Conservation (phyloP, 2,888 invertebrate genomes). For the Thysanoteuthis rhombus region DNA sequence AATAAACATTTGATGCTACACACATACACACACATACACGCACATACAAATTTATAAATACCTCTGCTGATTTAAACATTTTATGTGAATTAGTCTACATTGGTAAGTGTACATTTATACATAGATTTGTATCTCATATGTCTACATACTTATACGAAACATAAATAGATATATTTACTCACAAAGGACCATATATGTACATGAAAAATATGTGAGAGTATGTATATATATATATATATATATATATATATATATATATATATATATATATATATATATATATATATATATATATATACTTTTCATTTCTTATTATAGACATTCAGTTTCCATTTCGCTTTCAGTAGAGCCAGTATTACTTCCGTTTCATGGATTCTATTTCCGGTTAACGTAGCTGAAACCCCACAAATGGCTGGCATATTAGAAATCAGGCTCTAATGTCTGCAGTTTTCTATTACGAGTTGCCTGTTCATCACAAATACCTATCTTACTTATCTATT, state of each 20-base stretch:
- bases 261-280: background rate
- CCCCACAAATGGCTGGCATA: background rate
- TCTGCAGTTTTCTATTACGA: background rate
- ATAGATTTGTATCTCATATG: too few species aligned
- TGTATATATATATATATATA: background rate
- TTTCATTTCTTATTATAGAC: slow-evolving; percentile 12
- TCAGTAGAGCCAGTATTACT: background rate
- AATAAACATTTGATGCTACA: too few species aligned
- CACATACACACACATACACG: too few species aligned
- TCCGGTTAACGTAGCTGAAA: background rate
- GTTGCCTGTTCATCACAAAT: background rate
- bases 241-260: background rate
- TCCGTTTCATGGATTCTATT: background rate
- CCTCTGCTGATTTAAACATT: too few species aligned
- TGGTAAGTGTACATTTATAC: too few species aligned
- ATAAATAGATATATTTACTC: too few species aligned
- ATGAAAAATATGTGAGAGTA: background rate
- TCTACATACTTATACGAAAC: too few species aligned
- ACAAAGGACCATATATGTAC: too few species aligned
- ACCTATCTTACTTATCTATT: background rate
- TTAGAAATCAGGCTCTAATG: background rate
- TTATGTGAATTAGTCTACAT: too few species aligned
- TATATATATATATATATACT: too few species aligned
- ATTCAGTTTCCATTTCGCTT: background rate
- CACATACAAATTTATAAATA: too few species aligned